phyloP scores from a whole-genome alignment of 2,797 vertebrate genomes.

The Protosalanx chinensis region DNA sequence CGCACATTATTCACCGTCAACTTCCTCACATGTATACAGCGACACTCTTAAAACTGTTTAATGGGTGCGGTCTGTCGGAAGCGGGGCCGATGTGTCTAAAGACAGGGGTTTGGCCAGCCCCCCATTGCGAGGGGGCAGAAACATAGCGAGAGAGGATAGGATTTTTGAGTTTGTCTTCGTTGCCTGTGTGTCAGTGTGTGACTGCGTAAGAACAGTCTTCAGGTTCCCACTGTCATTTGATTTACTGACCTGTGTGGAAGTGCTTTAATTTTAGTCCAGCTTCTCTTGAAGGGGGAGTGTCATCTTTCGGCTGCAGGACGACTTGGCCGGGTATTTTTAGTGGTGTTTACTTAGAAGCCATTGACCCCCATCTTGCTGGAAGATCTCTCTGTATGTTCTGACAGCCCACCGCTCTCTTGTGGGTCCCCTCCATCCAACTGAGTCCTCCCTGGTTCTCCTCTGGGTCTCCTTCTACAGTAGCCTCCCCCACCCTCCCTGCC shows the following conservation, averaged over 20 bases:
- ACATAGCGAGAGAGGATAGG: neutral
- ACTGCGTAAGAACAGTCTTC: constrained; percentile 49
- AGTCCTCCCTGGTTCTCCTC: neutral
- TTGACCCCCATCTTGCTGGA: constrained; percentile 33
- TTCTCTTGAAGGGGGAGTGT: constrained; percentile 59
- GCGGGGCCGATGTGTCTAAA: neutral
- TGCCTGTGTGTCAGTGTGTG: constrained; percentile 40
- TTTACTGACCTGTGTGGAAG: constrained; percentile 65
- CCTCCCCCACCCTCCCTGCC: neutral
- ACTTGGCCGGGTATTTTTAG: constrained; percentile 62
- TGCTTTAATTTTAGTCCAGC: constrained; percentile 72
- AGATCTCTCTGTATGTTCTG: constrained; percentile 44
- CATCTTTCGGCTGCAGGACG: constrained; percentile 65
- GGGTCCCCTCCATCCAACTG: neutral
- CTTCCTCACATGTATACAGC: constrained; percentile 18
- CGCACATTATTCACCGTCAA: neutral
- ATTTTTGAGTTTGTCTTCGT: constrained; percentile 44
- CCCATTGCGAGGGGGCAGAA: neutral
- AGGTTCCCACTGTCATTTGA: constrained; percentile 63
- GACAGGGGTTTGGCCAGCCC: neutral
- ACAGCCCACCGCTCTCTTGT: constrained; percentile 27
- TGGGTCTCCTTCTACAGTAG: neutral
- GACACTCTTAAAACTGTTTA: constrained; percentile 27
- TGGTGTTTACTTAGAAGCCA: constrained; percentile 57
- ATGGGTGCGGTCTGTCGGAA: constrained; percentile 1